A percentile compares a stretch with the other conserved stretches of the same genome.
Conservation (phyloP, 2,113 vertebrate species). For the Calidris pygmaea region DNA sequence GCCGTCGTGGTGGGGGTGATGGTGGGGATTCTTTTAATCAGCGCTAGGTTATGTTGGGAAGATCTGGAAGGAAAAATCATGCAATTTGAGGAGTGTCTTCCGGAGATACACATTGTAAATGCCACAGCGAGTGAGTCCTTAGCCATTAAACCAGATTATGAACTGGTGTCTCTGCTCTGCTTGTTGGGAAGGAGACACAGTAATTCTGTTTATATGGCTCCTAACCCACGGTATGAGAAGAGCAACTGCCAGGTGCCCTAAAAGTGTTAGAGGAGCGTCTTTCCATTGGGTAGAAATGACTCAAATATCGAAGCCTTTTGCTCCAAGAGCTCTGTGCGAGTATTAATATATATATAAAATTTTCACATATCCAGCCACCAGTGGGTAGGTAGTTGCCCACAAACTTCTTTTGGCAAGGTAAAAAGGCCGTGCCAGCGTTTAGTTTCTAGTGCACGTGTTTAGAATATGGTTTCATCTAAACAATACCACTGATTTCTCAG, state of each 20-base stretch:
- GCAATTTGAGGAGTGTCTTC: no score
- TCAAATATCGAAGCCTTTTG: neutral
- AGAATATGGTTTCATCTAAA: rapidly evolving
- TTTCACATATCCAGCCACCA: rapidly evolving
- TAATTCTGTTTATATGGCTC: neutral
- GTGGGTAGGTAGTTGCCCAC: rapidly evolving
- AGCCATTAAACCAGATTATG: no score
- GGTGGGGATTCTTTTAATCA: neutral
- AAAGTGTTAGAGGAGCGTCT: neutral
- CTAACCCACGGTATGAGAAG: neutral
- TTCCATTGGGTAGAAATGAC: neutral
- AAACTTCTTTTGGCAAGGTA: neutral
- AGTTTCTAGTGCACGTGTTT: rapidly evolving
- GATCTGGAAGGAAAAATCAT: neutral
- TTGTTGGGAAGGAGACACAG: neutral
- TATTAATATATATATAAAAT: no score
- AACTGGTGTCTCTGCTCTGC: rapidly evolving
- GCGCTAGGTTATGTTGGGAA: neutral
- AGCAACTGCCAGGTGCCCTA: neutral
- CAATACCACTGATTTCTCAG: constrained; percentile 58
- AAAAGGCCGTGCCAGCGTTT: rapidly evolving
- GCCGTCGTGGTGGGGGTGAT: rapidly evolving
- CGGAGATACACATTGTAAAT: neutral
- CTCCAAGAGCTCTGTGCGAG: neutral
- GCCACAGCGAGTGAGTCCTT: neutral